These are phyloP conservation scores for Drosophila ercepeae DNA, from an alignment of 1,140 invertebrate species.

Conservation along the genomic window DNA sequence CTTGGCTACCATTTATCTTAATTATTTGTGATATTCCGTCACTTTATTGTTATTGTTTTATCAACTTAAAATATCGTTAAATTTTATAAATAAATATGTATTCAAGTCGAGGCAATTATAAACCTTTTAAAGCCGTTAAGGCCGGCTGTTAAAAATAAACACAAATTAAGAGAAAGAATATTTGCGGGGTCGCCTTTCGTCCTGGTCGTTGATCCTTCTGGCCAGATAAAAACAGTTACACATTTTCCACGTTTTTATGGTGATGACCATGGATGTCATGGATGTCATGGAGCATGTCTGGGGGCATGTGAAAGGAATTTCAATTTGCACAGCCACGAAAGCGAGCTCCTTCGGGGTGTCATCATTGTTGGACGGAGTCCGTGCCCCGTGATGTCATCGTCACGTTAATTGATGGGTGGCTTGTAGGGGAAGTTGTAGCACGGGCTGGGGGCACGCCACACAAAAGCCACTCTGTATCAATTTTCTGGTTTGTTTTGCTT, in stretches of 20 bases:
- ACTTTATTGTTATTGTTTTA: no score
- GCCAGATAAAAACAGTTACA: conserved; percentile 27
- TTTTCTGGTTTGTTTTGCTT: conserved; percentile 61
- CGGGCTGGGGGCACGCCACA: background rate
- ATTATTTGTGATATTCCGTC: background rate
- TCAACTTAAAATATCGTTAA: no score
- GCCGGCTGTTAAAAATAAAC: no score
- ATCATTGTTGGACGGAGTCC: conserved; percentile 44
- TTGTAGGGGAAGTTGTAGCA: background rate
- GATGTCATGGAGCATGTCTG: conserved; percentile 15
- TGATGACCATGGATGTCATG: conserved; percentile 20
- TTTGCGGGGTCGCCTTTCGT: background rate
- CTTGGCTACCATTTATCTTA: background rate
- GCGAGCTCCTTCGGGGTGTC: conserved; percentile 34
- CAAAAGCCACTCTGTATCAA: conserved; percentile 56
- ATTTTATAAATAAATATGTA: no score
- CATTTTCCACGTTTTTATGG: conserved; percentile 40
- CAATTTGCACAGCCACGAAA: conserved; percentile 27
- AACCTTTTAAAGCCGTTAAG: no score
- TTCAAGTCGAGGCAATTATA: no score
- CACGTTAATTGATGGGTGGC: conserved; percentile 27
- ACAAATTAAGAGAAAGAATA: no score
- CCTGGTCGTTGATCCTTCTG: conserved; percentile 1
- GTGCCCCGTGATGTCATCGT: conserved; percentile 40
- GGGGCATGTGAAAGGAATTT: conserved; percentile 59